Evolutionary conservation across 92 coral and sea anemone genomes (phyloP).

Genomic region (Siderastrea siderea): DNA sequence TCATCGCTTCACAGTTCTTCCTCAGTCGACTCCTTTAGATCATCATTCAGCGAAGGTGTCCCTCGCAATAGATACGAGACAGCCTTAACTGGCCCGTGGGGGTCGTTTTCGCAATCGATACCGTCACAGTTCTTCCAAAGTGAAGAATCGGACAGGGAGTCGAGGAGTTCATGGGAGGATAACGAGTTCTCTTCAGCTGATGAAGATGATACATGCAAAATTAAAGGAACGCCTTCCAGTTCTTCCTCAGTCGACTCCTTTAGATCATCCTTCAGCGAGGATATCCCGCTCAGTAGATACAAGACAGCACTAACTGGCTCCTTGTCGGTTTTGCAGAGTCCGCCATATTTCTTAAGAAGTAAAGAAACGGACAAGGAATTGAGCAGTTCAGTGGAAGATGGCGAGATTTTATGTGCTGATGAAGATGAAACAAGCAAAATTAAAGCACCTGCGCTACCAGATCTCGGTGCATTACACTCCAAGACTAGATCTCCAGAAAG

Average conservation of each 20-base stretch:
- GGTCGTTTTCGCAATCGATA: neutral
- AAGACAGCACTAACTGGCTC: neutral
- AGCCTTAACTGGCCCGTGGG: neutral
- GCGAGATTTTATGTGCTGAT: neutral
- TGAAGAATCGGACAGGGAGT: neutral
- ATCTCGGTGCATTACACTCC: too few relatives aligned
- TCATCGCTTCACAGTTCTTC: too few relatives aligned
- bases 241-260: neutral
- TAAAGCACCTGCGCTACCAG: too few relatives aligned
- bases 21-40: too few relatives aligned
- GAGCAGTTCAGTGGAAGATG: neutral
- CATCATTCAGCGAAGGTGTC: neutral
- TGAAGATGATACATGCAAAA: neutral
- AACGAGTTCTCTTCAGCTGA: neutral
- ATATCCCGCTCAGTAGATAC: neutral
- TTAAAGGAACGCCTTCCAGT: neutral
- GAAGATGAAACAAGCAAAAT: neutral
- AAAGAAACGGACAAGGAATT: neutral
- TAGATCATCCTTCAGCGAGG: neutral
- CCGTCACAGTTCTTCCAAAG: neutral
- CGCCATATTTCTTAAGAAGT: neutral
- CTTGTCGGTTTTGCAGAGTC: neutral
- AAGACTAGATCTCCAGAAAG: too few relatives aligned
- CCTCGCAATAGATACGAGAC: neutral
- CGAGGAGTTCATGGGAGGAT: neutral